Percentiles rank a stretch among this genome's conserved stretches.
Conservation (phyloP, 2,888 invertebrate genomes). For the Lacanobia oleracea region DNA sequence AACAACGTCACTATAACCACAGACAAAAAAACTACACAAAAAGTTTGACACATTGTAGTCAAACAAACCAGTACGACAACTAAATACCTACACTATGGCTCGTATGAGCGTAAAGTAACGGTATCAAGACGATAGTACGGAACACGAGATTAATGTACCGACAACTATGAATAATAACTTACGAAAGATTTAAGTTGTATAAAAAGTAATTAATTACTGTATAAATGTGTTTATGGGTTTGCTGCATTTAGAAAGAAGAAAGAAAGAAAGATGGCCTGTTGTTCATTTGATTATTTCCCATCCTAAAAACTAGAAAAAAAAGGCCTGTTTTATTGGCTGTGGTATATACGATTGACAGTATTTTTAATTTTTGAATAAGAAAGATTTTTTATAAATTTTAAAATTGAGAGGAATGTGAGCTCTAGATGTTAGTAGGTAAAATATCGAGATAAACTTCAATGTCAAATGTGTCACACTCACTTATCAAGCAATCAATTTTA, state of each 20-base stretch:
- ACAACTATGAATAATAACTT: background rate
- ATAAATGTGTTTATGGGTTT: background rate
- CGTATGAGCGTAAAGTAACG: conserved; percentile 34
- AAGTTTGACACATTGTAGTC: conserved; percentile 14
- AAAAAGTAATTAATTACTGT: conserved; percentile 13
- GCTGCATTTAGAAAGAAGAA: no score
- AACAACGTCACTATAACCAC: background rate
- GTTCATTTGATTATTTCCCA: no score
- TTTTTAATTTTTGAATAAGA: background rate
- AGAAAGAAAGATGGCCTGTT: no score
- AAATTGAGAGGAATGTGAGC: background rate
- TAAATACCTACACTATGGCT: conserved; percentile 27
- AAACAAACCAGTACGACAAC: conserved; percentile 15
- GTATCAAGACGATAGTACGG: conserved; percentile 21
- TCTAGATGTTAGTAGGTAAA: background rate
- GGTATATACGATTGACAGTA: background rate
- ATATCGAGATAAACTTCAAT: conserved; percentile 16
- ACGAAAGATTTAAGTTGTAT: background rate
- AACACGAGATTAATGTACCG: conserved; percentile 30
- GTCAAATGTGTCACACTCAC: background rate
- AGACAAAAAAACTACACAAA: conserved; percentile 11
- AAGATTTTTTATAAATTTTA: background rate
- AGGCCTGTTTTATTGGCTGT: background rate
- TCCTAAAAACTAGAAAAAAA: no score
- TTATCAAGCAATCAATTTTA: background rate